phyloP scores from a whole-genome alignment of 2,113 vertebrate genomes.

The Tragelaphus scriptus region DNA sequence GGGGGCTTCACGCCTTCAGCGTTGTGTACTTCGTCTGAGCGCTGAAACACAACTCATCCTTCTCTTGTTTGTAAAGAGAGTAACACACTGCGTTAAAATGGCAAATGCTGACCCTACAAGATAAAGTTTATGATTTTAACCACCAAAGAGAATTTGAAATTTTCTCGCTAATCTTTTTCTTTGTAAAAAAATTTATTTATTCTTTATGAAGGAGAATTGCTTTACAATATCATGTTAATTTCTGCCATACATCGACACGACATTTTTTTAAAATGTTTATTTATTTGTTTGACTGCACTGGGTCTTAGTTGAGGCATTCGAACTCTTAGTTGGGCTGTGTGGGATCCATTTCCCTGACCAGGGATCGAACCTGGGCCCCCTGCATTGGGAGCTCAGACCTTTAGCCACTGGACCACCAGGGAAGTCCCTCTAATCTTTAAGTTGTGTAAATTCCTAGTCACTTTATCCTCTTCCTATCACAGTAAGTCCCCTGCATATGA shows the following conservation, averaged over 20 bases:
- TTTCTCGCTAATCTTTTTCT: neutral
- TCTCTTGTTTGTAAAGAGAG: neutral
- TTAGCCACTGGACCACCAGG: neutral
- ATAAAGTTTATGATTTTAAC: neutral
- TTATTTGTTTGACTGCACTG: neutral
- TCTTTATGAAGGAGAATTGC: neutral
- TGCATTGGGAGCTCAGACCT: neutral
- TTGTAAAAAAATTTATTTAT: neutral
- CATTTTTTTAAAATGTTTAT: neutral
- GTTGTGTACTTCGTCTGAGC: neutral
- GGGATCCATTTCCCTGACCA: neutral
- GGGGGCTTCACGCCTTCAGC: accelerated
- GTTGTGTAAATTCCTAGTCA: neutral
- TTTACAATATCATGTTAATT: neutral
- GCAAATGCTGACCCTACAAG: accelerated
- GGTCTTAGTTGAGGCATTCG: neutral
- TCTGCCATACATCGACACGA: neutral
- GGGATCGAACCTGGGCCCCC: neutral
- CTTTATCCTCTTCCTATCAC: neutral
- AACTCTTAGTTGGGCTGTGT: neutral
- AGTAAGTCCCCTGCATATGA: neutral
- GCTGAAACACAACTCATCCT: accelerated
- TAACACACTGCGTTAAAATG: accelerated
- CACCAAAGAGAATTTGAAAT: neutral
- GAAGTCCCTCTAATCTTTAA: neutral